These are phyloP conservation scores for Lytechinus variegatus DNA, from an alignment of 35 echinoderm and acorn worm genomes.

Conservation along the genomic window DNA sequence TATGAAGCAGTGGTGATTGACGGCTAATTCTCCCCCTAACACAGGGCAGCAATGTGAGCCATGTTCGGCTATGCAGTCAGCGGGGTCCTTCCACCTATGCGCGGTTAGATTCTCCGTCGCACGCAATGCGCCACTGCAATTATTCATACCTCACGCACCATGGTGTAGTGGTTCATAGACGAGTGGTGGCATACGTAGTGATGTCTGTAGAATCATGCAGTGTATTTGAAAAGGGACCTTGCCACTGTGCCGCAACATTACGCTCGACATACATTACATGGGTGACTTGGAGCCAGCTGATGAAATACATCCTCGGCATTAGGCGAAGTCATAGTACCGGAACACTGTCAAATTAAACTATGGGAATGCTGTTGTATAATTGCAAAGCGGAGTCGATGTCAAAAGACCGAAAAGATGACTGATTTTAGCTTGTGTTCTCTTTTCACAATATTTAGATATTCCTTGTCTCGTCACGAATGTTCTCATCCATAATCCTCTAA, in stretches of 20 bases:
- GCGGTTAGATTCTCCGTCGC: neutral
- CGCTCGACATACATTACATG: neutral
- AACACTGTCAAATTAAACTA: neutral
- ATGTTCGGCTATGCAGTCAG: neutral
- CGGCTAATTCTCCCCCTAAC: neutral
- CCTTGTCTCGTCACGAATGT: too few relatives aligned
- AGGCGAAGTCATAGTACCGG: neutral
- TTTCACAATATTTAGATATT: too few relatives aligned
- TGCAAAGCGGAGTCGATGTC: neutral
- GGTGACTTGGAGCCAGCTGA: neutral
- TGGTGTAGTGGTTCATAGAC: neutral
- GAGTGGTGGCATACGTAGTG: neutral
- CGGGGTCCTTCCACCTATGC: neutral
- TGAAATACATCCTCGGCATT: neutral
- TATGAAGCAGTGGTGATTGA: slow-evolving; percentile 9
- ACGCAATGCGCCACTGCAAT: neutral
- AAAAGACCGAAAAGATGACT: neutral
- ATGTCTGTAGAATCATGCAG: neutral
- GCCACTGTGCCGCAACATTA: neutral
- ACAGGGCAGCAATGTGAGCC: neutral
- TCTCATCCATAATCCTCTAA: too few relatives aligned
- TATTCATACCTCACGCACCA: neutral
- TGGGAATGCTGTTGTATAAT: neutral
- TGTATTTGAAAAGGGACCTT: neutral
- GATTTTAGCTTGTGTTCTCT: too few relatives aligned